Evolutionary conservation across 2,113 vertebrate genomes (phyloP).

Genomic region (Semnopithecus entellus): DNA sequence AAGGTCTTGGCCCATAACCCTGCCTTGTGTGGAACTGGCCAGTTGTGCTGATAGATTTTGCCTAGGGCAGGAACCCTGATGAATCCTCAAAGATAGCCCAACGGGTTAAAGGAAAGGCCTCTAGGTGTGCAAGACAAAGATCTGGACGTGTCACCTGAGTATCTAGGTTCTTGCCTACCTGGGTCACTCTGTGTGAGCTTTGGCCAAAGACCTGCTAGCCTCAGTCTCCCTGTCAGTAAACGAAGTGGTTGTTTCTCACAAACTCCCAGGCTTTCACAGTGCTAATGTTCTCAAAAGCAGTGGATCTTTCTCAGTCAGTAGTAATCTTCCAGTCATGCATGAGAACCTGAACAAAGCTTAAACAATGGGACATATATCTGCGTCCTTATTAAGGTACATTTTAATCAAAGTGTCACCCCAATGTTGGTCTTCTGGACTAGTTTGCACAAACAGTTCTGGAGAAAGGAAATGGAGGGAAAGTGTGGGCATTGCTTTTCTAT

Average conservation of each 20-base stretch:
- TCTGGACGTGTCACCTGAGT: background rate
- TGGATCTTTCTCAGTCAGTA: background rate
- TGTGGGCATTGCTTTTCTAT: rapidly evolving
- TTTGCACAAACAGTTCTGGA: rapidly evolving
- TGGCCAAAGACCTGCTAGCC: background rate
- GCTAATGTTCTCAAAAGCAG: background rate
- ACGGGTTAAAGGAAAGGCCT: background rate
- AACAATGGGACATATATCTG: rapidly evolving
- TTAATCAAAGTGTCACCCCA: background rate
- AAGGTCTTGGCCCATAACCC: background rate
- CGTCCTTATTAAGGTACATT: background rate
- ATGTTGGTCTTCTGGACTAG: rapidly evolving
- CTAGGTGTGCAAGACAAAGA: background rate
- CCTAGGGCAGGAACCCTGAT: too few species aligned
- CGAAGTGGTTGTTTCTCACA: background rate
- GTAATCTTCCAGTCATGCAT: rapidly evolving
- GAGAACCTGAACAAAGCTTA: too few species aligned
- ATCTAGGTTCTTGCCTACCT: background rate
- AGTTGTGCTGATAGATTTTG: too few species aligned
- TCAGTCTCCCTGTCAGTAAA: background rate
- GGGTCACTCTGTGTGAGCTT: background rate
- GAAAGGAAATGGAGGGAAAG: background rate
- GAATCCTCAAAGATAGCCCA: background rate
- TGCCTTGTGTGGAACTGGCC: too few species aligned
- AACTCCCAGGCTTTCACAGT: background rate